A percentile compares a stretch with the other conserved stretches of the same genome.
Evolutionary conservation across 2,888 invertebrate species (phyloP).

Genomic region (Resseliella maxima): DNA sequence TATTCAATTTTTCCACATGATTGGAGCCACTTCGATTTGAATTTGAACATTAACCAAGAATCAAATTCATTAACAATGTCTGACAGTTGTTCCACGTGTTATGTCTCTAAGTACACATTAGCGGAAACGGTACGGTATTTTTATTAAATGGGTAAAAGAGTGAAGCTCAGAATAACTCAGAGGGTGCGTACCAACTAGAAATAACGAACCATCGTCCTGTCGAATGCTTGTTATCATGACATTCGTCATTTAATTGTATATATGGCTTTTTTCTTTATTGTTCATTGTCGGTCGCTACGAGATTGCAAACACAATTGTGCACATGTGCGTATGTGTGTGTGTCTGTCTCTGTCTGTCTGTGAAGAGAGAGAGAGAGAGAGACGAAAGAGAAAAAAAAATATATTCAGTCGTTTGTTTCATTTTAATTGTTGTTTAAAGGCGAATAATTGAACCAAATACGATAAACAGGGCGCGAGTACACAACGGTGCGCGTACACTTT

Average conservation of each 20-base stretch:
- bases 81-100: neutral
- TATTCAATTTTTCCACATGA: neutral
- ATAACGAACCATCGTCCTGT: neutral
- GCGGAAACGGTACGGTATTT: neutral
- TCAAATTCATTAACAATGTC: neutral
- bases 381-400: too few relatives aligned
- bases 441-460: neutral
- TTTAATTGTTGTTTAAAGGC: too few relatives aligned
- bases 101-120: neutral
- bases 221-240: neutral
- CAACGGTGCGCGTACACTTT: neutral
- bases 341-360: too few relatives aligned
- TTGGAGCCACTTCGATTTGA: neutral
- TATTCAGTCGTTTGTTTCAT: too few relatives aligned
- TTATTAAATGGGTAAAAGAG: too few relatives aligned
- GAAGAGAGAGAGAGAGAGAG: too few relatives aligned
- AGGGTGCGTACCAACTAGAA: neutral
- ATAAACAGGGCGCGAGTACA: neutral
- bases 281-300: neutral
- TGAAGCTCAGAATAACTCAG: too few relatives aligned
- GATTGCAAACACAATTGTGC: neutral
- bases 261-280: neutral
- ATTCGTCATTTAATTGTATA: neutral
- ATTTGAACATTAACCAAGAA: constrained; percentile 16
- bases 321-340: too few relatives aligned